Base-by-base conservation (phyloP, 2,113 vertebrate genomes). In the Pogona vitticeps region DNA sequence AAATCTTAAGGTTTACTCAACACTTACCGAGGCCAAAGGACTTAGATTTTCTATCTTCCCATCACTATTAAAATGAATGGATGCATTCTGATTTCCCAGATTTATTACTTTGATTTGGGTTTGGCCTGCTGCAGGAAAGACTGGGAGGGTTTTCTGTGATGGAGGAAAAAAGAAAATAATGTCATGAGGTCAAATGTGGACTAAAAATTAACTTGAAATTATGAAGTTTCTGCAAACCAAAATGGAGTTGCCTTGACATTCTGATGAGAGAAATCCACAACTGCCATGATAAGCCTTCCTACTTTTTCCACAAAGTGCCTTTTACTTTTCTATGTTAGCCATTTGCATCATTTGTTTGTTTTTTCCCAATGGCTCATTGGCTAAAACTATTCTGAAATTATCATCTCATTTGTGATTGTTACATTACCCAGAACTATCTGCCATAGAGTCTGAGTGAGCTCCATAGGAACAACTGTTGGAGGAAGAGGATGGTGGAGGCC, bases 101-200 rank as follows among this genome's bases (percentile, higher is more conserved):
- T 99, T 99, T 61, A 99, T 70, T 86, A 98, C 71, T 92, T 96
- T 98, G n/a, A 99, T 14, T 95, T 99, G 98, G 80, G 92, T 56
- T 93, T 97, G 95, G 1, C 90, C 93, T 80, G 84, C 86, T 10
- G 90, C 83, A 72, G 98, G 98, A 89, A 99, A 99, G 71, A 86
- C 92, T 23, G 98, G 98, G 68, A 97, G 90, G 21, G 97, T 98
- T 96, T 97, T 97, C 98, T 99, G 92, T 75, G 91, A 61, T 83
- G 52, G 1, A 85, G 23, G 17, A 1, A 40, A 26, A 21, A 2
- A 21, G 12, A 10, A 38, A 20, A 46, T 33, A 23, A 21, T 61
- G 67, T n/a, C 28, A 88, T 21, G 52, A 7, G 68, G 14, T 12
- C 61, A 76, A 52, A 52, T 5, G 17, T 18, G 31, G 26, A 21